Evolutionary conservation across 2,888 invertebrate species (phyloP), one percentile per base, ranked within the genome.

Genomic region (Drosophila antonietae): DNA sequence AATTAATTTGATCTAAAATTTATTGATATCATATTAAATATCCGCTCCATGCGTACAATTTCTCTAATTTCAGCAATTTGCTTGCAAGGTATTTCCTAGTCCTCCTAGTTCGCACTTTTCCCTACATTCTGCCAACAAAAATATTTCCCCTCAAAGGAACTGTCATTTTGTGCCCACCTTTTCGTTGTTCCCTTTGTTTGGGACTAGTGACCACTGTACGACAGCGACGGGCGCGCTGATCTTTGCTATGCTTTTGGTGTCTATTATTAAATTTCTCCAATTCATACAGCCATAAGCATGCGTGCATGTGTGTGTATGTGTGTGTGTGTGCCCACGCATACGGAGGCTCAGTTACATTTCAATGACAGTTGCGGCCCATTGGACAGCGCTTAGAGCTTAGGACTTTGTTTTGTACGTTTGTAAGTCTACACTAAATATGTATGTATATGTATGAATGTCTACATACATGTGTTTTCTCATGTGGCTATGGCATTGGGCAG

Each of bases 241-340:
- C 46, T 62, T 53, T 53, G 55, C 57, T 68, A 77, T 76, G 58
- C 67, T 68, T 44, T 49, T 65, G 63, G 68, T 55, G 66, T 68
- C 83, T 70, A 78, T 78, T 81, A 82, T 83, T 87, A 78, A 83
- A 87, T 82, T 87, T 82, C 82, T 84, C 82, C 75, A 81, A 71
- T 49, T 49, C 49, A 44, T 33, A 20, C 20, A 41, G n/a, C n/a
- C 3, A 18, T 14, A 39, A 15, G 18, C 49, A 12, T 64, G 53
- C 39, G 20, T 63, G 37, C 55, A 58, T 41, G 41, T 68, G 53
- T 52, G 8, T 47, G 23, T n/a, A 12, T 20, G 31, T 53, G 20
- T 51, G 55, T 70, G 58, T 67, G 41, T 76, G 49, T 62, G 63
- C 77, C 77, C 58, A 80, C 80, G 64, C 80, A 65, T 39, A 43